These are phyloP conservation scores for Puntigrus tetrazona DNA, from an alignment of 2,113 vertebrate species.

Conservation along the genomic window DNA sequence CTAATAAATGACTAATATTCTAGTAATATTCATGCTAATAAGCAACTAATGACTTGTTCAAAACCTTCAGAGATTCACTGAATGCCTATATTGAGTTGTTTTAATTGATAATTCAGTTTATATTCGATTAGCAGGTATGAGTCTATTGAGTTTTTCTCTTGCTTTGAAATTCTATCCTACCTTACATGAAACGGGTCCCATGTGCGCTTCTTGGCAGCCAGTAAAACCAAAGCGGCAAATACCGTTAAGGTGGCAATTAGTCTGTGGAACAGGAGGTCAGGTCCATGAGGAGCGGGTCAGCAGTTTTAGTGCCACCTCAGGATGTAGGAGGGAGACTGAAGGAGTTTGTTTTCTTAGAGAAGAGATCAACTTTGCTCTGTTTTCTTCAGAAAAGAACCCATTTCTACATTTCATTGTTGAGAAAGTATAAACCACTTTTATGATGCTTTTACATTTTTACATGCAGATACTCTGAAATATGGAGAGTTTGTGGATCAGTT, in stretches of 20 bases:
- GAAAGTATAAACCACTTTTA: background rate
- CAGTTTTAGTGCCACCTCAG: slow-evolving; percentile 33
- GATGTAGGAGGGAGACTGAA: background rate
- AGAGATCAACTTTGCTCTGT: background rate
- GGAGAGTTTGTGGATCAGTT: background rate
- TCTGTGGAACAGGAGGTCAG: slow-evolving; percentile 3
- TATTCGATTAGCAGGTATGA: background rate
- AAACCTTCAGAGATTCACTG: background rate
- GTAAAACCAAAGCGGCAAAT: slow-evolving; percentile 17
- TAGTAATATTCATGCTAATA: too few relatives aligned
- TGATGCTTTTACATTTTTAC: background rate
- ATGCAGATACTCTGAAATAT: background rate
- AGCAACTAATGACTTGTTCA: too few relatives aligned
- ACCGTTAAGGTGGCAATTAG: slow-evolving; percentile 14
- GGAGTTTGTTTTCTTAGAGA: background rate
- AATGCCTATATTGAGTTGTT: background rate
- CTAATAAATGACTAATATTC: too few relatives aligned
- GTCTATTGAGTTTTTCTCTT: background rate
- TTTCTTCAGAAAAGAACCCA: background rate
- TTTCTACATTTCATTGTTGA: background rate
- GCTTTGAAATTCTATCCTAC: background rate
- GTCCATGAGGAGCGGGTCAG: slow-evolving; percentile 13
- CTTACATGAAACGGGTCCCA: background rate
- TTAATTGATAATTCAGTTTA: background rate
- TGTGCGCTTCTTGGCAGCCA: background rate